Evolutionary conservation across 2,888 invertebrate genomes (phyloP).

Genomic region (Drosophila nigritarsus): DNA sequence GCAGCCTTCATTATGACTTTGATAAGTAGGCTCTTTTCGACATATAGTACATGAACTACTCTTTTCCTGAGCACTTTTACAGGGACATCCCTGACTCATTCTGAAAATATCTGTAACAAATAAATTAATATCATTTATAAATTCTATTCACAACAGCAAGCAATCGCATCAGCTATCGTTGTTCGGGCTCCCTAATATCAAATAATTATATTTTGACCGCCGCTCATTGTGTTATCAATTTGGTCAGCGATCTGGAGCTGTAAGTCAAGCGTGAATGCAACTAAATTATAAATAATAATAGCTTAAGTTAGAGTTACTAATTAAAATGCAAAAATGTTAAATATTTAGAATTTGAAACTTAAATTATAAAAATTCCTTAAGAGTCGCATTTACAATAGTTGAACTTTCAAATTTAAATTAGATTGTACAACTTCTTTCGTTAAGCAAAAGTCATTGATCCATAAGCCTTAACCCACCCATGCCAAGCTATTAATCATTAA

Average conservation of each 20-base stretch:
- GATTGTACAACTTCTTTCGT: neutral
- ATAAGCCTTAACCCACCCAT: neutral
- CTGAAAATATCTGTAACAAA: conserved; percentile 11
- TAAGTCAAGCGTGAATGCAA: conserved; percentile 67
- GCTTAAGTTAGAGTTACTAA: neutral
- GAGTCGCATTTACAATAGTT: neutral
- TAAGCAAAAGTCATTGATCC: conserved; percentile 2
- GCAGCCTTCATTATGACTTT: neutral
- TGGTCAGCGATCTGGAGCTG: conserved; percentile 85
- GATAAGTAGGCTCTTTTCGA: neutral
- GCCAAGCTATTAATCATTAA: neutral
- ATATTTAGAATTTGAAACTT: neutral
- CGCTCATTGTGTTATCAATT: conserved; percentile 87
- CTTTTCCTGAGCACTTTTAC: conserved; percentile 30
- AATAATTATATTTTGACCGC: conserved; percentile 87
- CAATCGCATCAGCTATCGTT: conserved; percentile 82
- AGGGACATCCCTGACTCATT: conserved; percentile 45
- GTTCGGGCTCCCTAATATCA: conserved; percentile 86
- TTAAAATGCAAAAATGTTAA: neutral
- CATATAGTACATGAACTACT: conserved; percentile 23
- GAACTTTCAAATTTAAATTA: neutral
- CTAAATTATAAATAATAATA: neutral
- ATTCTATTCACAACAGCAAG: conserved; percentile 61
- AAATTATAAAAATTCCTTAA: neutral
- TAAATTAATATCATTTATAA: neutral